Conservation (phyloP, 2,113 vertebrate genomes). For the Bubo scandiacus region DNA sequence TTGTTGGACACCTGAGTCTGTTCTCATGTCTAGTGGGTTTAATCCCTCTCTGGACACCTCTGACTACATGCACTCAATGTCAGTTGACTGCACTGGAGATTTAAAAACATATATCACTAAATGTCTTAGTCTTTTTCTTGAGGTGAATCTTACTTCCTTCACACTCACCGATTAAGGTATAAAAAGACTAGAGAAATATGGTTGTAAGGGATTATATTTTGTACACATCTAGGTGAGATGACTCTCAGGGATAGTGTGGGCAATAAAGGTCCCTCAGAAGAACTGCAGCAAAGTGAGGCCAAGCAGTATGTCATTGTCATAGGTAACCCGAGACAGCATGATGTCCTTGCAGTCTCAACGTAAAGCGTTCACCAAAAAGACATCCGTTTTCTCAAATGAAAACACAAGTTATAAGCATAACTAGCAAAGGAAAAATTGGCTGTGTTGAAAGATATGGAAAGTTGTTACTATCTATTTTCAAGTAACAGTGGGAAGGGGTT, state of each 20-base stretch:
- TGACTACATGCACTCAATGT: not conserved
- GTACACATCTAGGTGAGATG: fast-evolving
- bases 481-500: not conserved
- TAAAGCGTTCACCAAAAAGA: not conserved
- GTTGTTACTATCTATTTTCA: not conserved
- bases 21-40: not conserved
- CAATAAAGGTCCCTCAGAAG: not conserved
- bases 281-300: not conserved
- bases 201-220: not conserved
- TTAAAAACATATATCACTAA: not conserved
- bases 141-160: not conserved
- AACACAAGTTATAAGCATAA: not conserved
- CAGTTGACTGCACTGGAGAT: not conserved
- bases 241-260: fast-evolving
- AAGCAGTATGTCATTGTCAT: not conserved
- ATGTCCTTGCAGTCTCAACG: not conserved
- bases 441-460: not conserved
- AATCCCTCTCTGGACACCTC: not conserved
- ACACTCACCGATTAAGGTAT: not conserved
- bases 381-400: not conserved
- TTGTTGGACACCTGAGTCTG: not conserved
- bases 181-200: not conserved
- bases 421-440: not conserved
- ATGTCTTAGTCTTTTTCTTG: not conserved
- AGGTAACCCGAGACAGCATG: not conserved